Percentiles rank a stretch among this genome's conserved stretches.
These are phyloP conservation scores for Nibea coibor DNA, from an alignment of 2,113 vertebrate species.

Conservation along the genomic window DNA sequence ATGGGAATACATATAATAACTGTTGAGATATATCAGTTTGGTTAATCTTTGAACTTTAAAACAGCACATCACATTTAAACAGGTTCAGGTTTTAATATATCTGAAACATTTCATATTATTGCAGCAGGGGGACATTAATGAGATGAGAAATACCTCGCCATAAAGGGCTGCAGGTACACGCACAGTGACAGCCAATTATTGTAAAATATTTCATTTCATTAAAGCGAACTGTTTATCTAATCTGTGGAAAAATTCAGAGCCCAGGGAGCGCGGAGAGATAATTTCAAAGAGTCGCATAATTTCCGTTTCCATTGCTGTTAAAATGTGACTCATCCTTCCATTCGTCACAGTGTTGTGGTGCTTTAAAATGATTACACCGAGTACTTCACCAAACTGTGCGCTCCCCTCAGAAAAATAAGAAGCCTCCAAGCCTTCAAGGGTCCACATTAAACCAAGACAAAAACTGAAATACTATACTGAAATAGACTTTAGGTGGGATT, in stretches of 20 bases:
- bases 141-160: slow-evolving; percentile 34
- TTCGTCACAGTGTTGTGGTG: slow-evolving; percentile 59
- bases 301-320: slow-evolving; percentile 49
- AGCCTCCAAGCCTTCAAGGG: slow-evolving; percentile 26
- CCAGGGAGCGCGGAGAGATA: slow-evolving; percentile 20
- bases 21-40: not conserved
- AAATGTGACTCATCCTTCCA: slow-evolving; percentile 68
- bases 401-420: slow-evolving; percentile 36
- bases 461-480: slow-evolving; percentile 25
- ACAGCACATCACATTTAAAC: slow-evolving; percentile 15
- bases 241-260: slow-evolving; percentile 44
- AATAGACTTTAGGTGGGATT: slow-evolving; percentile 31
- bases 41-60: not conserved
- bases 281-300: slow-evolving; percentile 59
- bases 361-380: slow-evolving; percentile 60
- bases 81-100: slow-evolving; percentile 10
- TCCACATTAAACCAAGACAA: slow-evolving; percentile 33
- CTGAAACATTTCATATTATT: slow-evolving; percentile 39
- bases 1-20: too few species aligned
- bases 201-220: slow-evolving; percentile 51
- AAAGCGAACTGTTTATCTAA: slow-evolving; percentile 44
- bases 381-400: slow-evolving; percentile 35
- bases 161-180: slow-evolving; percentile 48
- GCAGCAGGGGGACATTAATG: slow-evolving; percentile 35
- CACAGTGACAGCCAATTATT: slow-evolving; percentile 48